Evolutionary conservation across 2,888 invertebrate species (phyloP).

Genomic region (Lissonota sp.): DNA sequence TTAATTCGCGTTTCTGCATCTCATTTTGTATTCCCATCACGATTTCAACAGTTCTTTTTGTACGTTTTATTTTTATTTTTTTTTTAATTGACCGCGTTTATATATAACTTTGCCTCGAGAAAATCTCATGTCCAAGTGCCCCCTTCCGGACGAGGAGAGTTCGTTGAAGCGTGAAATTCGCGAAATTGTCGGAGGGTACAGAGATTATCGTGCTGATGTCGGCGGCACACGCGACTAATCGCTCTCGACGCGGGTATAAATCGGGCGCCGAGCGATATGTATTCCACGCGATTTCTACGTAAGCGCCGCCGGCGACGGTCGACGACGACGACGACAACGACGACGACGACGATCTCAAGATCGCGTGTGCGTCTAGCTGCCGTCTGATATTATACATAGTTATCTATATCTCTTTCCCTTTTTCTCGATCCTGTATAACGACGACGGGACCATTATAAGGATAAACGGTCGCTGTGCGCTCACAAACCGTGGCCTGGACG

Average conservation of each 20-base stretch:
- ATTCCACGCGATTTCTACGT: conserved; percentile 38
- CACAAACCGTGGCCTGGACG: conserved; percentile 24
- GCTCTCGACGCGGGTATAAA: conserved; percentile 53
- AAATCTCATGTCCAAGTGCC: conserved; percentile 45
- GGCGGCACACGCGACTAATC: conserved; percentile 63
- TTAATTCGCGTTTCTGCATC: conserved; percentile 13
- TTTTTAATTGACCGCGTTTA: conserved; percentile 15
- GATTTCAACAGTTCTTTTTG: conserved; percentile 25
- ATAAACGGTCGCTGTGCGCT: conserved; percentile 42
- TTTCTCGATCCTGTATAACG: conserved; percentile 4
- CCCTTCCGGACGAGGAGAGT: conserved; percentile 20
- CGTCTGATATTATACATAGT: conserved; percentile 10
- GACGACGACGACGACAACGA: conserved; percentile 28
- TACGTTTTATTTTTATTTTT: background rate
- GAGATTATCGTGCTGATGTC: conserved; percentile 65
- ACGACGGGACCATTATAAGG: conserved; percentile 17
- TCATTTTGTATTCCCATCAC: conserved; percentile 51
- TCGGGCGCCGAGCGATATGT: conserved; percentile 56
- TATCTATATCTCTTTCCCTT: conserved; percentile 1
- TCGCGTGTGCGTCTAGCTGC: conserved; percentile 51
- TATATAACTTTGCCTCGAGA: conserved; percentile 37
- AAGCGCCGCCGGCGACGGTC: conserved; percentile 54
- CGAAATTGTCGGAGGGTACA: conserved; percentile 63
- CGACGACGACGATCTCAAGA: conserved; percentile 30
- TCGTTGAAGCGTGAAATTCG: conserved; percentile 63